Evolutionary conservation across 1,140 invertebrate species (phyloP).

Genomic region (Hycleus cichorii): DNA sequence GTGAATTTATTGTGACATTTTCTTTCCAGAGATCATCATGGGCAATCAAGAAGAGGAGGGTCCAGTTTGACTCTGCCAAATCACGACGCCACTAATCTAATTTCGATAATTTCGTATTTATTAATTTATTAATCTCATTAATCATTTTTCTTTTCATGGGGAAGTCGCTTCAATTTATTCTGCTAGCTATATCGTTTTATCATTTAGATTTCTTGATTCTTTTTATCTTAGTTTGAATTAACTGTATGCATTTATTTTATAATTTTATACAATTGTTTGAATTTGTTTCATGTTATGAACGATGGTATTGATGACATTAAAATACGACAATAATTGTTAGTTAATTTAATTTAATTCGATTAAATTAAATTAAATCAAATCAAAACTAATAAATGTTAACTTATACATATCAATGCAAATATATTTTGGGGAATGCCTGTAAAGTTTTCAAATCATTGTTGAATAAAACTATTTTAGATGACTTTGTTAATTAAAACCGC

Average conservation of each 20-base stretch:
- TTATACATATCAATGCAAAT: constrained; percentile 14
- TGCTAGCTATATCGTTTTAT: constrained; percentile 10
- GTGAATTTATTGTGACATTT: background rate
- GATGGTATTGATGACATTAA: background rate
- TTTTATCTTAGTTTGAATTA: constrained; percentile 2
- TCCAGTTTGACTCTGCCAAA: constrained; percentile 1
- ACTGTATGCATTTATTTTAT: constrained; percentile 9
- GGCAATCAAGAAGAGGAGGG: constrained; percentile 1
- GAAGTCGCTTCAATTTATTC: constrained; percentile 8
- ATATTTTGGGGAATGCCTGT: constrained; percentile 11
- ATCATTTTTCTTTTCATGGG: background rate
- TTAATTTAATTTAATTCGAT: background rate
- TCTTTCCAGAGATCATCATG: constrained; percentile 5
- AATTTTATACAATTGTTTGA: constrained; percentile 2
- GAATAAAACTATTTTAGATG: background rate
- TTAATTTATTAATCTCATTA: background rate
- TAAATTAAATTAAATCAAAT: background rate
- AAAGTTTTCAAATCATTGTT: constrained; percentile 1
- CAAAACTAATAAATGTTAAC: background rate
- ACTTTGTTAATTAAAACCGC: background rate
- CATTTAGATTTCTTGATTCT: background rate
- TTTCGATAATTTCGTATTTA: background rate
- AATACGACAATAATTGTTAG: background rate
- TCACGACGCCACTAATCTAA: background rate
- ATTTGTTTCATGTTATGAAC: background rate